Base-by-base conservation (phyloP, 2,113 vertebrate species). In the Leptobrachium ailaonicum region DNA sequence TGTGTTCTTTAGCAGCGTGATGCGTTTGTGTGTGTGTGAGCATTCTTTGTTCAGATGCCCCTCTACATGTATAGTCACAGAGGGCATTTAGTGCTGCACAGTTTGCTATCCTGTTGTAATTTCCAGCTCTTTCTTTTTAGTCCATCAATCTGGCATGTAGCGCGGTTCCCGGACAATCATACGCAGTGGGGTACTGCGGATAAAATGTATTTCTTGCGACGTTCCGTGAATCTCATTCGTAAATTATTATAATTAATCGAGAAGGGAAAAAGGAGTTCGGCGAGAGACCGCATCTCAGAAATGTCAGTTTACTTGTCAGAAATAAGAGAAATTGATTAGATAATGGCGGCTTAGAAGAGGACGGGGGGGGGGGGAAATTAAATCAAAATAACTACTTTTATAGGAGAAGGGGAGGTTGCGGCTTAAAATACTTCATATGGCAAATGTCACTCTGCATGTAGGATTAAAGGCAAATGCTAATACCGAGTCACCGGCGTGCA, bases 171-270 rank as follows among this genome's bases (percentile, higher is more conserved):
- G 66, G 54, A 81, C 79, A 81, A 75, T 81, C 50, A 5, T 62
- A 60, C 79, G 9, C 79, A 75, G 79, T 74, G 42, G 79, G 72
- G 79, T 66, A 62, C 42, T 41, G 53, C n/a, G 60, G 71, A 81
- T 81, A 75, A 75, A 81, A 41, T 60, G 42, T 58, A 60, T 68
- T 68, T 68, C 50, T 67, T 68, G 47, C n/a, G 42, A 42, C 47
- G n/a, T 58, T 47, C 76, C 14, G 43, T 74, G 78, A 64, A 80
- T 80, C 79, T 62, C 79, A 63, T 43, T 75, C n/a, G 50, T 54
- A 80, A 80, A 80, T 80, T 81, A 81, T 75, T 81, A 74, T 81
- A 75, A 81, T 81, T 81, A 75, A 81, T 6, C 12, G 10, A 74
- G 40, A 50, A 50, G 8, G 47, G 40, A 42, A 63, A 75, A 67